Evolutionary conservation across 2,888 invertebrate species (phyloP), one percentile per base, ranked within the genome.

Genomic region (Crocallis elinguaria): DNA sequence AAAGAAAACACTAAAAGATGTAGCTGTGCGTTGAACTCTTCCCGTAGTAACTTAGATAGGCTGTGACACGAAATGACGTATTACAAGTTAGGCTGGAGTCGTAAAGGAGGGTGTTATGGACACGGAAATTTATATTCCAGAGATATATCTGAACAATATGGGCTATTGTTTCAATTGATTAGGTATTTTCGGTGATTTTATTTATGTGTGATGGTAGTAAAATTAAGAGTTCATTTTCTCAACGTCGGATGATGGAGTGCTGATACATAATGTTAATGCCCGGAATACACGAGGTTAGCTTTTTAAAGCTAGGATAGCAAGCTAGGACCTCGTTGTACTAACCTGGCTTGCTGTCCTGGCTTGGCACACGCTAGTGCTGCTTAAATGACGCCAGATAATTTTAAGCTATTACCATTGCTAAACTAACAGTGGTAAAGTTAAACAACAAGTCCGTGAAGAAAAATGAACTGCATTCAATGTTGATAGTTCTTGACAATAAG

Each of bases 81-180:
- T 25, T 8, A 39, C 32, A 37, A 25, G 42, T 38, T 12, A 19
- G 23, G 27, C 29, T 55, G 37, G 33, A 13, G n/a, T 51, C 46
- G 30, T 39, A 49, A 46, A 44, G 6, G 38, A 51, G 43, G 27
- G 51, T 36, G 43, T 32, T 32, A 27, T 23, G 8, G 32, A 33
- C 17, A 27, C 21, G 13, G 7, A 23, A 55, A 53, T 46, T 41
- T 21, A 43, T 33, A 25, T 32, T 29, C 7, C 13, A 16, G 36
- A 35, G 16, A 48, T 45, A 58, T 49, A 52, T 50, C 46, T 14
- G 12, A 37, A 30, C 45, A 51, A 56, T 53, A 52, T 29, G 46
- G 33, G 14, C 17, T 23, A 30, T 51, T 54, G 55, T 41, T 55
- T 46, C 49, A 48, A 50, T 49, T 49, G 19, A 41, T 48, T 53